phyloP scores from a whole-genome alignment of 2,113 vertebrate genomes.

The Melanerpes aurifrons region DNA sequence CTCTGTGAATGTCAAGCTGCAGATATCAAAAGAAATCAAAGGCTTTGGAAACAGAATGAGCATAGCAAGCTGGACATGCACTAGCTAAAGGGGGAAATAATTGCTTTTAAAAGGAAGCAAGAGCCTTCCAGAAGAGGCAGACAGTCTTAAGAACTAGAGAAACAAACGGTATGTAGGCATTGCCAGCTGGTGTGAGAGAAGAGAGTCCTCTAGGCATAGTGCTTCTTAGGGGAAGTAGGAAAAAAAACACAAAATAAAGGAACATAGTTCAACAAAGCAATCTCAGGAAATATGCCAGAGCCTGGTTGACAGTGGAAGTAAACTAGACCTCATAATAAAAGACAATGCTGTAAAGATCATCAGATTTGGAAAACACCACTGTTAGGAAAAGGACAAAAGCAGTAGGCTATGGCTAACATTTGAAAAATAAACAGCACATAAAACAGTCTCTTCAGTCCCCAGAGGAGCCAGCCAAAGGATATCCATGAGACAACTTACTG shows the following conservation, averaged over 20 bases:
- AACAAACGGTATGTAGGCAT: not conserved
- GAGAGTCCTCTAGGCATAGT: not conserved
- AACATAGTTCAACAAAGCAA: slow-evolving; percentile 5
- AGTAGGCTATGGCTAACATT: slow-evolving; percentile 24
- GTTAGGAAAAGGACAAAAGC: slow-evolving; percentile 44
- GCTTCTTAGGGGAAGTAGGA: not conserved
- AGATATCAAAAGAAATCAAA: not conserved
- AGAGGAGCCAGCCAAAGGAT: slow-evolving; percentile 45
- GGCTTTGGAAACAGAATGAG: not conserved
- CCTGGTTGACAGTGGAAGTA: slow-evolving; percentile 46
- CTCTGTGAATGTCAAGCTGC: not conserved
- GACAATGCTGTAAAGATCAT: slow-evolving; percentile 35
- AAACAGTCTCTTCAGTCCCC: slow-evolving; percentile 17
- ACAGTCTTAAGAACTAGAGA: not conserved
- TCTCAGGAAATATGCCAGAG: slow-evolving; percentile 43
- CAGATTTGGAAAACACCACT: slow-evolving; percentile 24
- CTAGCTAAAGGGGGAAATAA: not conserved
- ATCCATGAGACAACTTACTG: not conserved
- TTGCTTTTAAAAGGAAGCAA: not conserved
- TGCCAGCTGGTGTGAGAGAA: slow-evolving; percentile 18
- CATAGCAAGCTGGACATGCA: not conserved
- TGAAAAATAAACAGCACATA: slow-evolving; percentile 7
- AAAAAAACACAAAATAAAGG: not conserved
- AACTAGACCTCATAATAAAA: slow-evolving; percentile 46
- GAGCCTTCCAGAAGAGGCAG: not conserved